These are phyloP conservation scores for Neodiprion lecontei DNA, from an alignment of 1,140 invertebrate species.

Conservation along the genomic window DNA sequence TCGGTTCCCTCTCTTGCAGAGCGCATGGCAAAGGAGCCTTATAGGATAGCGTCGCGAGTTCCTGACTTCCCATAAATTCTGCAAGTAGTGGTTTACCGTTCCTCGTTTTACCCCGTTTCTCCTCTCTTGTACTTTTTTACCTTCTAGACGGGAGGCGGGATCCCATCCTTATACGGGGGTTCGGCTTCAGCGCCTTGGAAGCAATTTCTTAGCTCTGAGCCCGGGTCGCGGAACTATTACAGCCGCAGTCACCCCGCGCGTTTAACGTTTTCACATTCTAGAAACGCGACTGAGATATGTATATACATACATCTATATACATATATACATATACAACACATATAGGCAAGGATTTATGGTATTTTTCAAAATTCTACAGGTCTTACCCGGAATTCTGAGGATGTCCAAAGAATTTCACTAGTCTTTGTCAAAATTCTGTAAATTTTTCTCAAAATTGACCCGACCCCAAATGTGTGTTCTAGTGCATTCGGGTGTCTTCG, in stretches of 20 bases:
- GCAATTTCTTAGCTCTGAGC: constrained; percentile 11
- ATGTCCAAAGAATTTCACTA: too few relatives aligned
- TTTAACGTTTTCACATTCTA: neutral
- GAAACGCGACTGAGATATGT: too few relatives aligned
- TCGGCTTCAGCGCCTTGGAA: constrained; percentile 5
- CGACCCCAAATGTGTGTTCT: too few relatives aligned
- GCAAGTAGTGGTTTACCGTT: constrained; percentile 23
- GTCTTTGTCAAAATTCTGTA: too few relatives aligned
- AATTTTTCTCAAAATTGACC: too few relatives aligned
- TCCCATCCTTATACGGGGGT: neutral
- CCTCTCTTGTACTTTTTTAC: constrained; percentile 21
- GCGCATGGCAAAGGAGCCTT: too few relatives aligned
- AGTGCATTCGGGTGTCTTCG: too few relatives aligned
- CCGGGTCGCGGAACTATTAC: neutral
- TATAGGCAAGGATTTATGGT: neutral
- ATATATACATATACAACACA: neutral
- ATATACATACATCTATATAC: too few relatives aligned
- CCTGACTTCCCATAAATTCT: constrained; percentile 12
- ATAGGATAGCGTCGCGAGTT: neutral
- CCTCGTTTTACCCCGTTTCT: constrained; percentile 31
- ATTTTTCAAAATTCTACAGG: too few relatives aligned
- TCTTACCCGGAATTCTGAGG: too few relatives aligned
- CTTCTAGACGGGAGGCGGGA: neutral
- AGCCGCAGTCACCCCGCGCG: neutral
- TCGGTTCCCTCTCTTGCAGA: too few relatives aligned